Conservation (phyloP, 2,113 vertebrate genomes). For the Fukomys damarensis region DNA sequence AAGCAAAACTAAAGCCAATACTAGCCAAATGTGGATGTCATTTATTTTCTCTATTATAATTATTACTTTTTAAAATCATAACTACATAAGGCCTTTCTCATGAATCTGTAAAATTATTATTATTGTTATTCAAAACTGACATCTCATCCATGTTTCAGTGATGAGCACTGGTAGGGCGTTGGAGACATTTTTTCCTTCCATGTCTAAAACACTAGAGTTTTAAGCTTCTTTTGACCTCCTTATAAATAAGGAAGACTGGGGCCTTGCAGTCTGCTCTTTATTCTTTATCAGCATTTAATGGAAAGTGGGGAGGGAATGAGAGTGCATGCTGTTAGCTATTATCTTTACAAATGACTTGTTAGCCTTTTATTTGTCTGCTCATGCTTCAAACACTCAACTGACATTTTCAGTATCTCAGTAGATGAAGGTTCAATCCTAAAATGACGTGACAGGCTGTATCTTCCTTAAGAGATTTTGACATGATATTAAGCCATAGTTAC, state of each 20-base stretch:
- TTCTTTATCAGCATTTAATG: conserved; percentile 90
- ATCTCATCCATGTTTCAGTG: conserved; percentile 58
- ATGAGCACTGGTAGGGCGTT: conserved; percentile 19
- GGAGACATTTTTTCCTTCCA: neutral
- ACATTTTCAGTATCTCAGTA: conserved; percentile 86
- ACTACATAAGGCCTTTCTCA: neutral
- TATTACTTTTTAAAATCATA: conserved; percentile 40
- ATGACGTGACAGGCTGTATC: conserved; percentile 90
- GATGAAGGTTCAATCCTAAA: conserved; percentile 86
- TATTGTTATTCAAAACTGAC: conserved; percentile 7
- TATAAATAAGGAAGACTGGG: conserved; percentile 81
- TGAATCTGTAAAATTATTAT: neutral
- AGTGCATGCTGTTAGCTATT: conserved; percentile 88
- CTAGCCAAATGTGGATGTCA: neutral
- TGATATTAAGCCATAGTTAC: conserved; percentile 95
- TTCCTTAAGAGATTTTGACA: conserved; percentile 94
- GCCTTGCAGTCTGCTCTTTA: conserved; percentile 81
- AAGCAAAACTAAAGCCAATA: neutral
- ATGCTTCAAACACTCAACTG: conserved; percentile 89
- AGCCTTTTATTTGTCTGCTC: conserved; percentile 89
- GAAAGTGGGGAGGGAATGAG: conserved; percentile 84
- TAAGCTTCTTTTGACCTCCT: conserved; percentile 80
- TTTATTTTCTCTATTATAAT: neutral
- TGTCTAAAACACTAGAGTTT: conserved; percentile 58
- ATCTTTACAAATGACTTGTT: conserved; percentile 93